Evolutionary conservation across 2,797 vertebrate species (phyloP).

Genomic region (Podargus strigoides): DNA sequence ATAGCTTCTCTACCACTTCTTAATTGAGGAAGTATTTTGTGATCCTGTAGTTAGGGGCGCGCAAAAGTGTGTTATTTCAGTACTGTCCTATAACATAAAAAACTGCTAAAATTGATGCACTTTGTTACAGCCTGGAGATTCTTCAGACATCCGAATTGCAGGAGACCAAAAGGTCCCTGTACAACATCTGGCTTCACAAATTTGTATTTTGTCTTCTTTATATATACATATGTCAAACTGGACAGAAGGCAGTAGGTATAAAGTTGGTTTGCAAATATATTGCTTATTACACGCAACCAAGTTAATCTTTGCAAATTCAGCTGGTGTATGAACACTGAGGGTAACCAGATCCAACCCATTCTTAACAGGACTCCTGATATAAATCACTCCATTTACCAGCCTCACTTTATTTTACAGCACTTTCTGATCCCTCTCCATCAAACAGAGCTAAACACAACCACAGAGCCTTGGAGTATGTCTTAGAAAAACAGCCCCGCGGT

Average conservation of each 20-base stretch:
- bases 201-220: not conserved
- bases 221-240: not conserved
- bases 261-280: not conserved
- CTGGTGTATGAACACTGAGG: not conserved
- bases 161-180: not conserved
- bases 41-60: not conserved
- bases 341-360: not conserved
- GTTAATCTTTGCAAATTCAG: not conserved
- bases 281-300: not conserved
- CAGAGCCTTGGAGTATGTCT: not conserved
- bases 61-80: not conserved
- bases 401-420: not conserved
- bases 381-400: not conserved
- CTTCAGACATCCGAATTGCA: not conserved
- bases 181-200: not conserved
- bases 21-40: conserved; percentile 8
- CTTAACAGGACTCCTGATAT: not conserved
- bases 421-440: not conserved
- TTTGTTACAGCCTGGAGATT: not conserved
- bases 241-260: not conserved
- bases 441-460: not conserved
- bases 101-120: not conserved
- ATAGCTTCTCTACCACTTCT: not conserved
- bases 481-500: not conserved
- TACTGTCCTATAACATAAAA: not conserved